Conservation (phyloP, 2,113 vertebrate genomes). For the Rhinopomastus cyanomelas region DNA sequence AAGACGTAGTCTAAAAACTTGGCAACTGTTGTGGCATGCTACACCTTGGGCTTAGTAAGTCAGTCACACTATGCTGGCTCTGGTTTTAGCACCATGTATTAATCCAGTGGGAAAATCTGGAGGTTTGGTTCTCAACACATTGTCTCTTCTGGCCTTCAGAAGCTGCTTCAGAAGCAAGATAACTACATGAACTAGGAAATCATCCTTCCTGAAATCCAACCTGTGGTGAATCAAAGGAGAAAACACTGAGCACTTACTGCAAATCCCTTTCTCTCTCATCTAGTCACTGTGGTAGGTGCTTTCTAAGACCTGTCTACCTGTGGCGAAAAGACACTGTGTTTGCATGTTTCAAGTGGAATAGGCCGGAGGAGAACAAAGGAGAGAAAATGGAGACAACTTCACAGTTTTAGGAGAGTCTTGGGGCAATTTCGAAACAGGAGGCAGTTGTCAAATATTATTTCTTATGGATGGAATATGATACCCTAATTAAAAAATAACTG, state of each 20-base stretch:
- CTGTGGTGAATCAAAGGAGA: neutral
- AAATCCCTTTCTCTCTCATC: neutral
- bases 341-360: neutral
- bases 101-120: neutral
- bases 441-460: neutral
- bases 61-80: slow-evolving; percentile 68
- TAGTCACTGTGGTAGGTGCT: neutral
- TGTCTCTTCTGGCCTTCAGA: neutral
- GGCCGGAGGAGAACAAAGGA: neutral
- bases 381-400: neutral
- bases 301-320: neutral
- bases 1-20: slow-evolving; percentile 51
- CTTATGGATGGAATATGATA: neutral
- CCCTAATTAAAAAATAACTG: neutral
- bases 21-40: slow-evolving; percentile 56
- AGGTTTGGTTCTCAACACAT: neutral
- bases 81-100: slow-evolving; percentile 17
- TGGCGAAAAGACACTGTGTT: neutral
- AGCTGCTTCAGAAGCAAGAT: neutral
- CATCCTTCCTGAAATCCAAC: neutral
- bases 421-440: neutral
- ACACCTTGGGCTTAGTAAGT: slow-evolving; percentile 64
- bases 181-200: neutral
- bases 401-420: neutral
- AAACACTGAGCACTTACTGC: neutral